These are phyloP conservation scores for Catharus bicknelli DNA, from an alignment of 2,113 vertebrate genomes.

Conservation along the genomic window DNA sequence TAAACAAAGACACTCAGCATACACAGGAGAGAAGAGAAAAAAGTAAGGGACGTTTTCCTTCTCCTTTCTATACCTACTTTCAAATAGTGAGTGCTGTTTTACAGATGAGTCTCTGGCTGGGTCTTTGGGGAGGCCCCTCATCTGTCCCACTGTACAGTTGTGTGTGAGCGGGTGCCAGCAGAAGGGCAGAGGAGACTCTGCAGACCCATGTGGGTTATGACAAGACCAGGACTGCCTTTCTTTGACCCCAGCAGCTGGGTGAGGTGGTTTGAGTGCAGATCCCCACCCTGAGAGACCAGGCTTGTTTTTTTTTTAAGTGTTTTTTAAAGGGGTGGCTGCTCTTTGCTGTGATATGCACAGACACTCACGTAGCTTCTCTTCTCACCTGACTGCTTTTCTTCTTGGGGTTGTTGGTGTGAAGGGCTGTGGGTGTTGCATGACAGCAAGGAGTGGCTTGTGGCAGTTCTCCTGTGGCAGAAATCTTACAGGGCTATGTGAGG, in stretches of 20 bases:
- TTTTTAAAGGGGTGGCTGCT: neutral
- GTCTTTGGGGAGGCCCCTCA: neutral
- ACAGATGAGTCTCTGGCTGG: neutral
- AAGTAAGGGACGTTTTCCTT: accelerated
- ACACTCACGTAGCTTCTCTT: neutral
- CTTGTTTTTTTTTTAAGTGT: neutral
- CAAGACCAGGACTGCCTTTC: neutral
- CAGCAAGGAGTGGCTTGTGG: neutral
- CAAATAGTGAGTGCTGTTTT: neutral
- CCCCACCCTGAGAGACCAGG: neutral
- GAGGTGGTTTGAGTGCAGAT: neutral
- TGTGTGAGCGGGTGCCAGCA: neutral
- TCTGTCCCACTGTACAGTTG: neutral
- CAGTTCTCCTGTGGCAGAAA: neutral
- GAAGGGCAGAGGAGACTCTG: neutral
- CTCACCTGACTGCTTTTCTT: neutral
- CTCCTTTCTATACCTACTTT: neutral
- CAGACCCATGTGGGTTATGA: neutral
- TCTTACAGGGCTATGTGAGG: accelerated
- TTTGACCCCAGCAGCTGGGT: neutral
- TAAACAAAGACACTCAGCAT: neutral
- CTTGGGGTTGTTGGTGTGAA: neutral
- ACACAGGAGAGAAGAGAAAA: neutral
- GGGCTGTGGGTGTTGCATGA: neutral
- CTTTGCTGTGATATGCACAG: neutral